Evolutionary conservation across 2,888 invertebrate species (phyloP).

Genomic region (Drosophila recens): DNA sequence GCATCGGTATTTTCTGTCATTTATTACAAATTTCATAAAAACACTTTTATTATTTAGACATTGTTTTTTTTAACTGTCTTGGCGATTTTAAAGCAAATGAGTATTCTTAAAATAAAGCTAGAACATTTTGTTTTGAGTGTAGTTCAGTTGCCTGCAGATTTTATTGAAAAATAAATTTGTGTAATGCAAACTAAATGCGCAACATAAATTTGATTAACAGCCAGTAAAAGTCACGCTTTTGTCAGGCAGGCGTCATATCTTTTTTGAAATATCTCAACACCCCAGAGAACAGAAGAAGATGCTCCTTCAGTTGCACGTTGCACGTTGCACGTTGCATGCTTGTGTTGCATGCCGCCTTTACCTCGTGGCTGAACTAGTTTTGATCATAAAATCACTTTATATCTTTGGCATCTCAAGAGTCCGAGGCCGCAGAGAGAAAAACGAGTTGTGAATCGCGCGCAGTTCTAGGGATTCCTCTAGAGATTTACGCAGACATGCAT

Average conservation of each 20-base stretch:
- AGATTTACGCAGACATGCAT: constrained; percentile 69
- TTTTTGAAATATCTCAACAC: constrained; percentile 80
- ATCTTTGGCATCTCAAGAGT: constrained; percentile 70
- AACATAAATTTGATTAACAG: constrained; percentile 83
- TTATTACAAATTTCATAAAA: no score
- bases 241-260: constrained; percentile 81
- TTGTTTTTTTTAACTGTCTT: no score
- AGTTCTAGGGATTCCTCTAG: constrained; percentile 76
- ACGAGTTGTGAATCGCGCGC: constrained; percentile 42
- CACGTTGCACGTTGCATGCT: constrained; percentile 19
- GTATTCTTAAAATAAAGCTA: neutral
- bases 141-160: constrained; percentile 25
- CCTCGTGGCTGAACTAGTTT: constrained; percentile 70
- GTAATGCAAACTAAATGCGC: constrained; percentile 82
- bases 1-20: no score
- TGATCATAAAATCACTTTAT: constrained; percentile 81
- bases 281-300: constrained; percentile 55
- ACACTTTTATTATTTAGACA: no score
- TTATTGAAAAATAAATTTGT: constrained; percentile 79
- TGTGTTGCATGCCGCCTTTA: constrained; percentile 3
- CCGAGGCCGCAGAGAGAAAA: constrained; percentile 10
- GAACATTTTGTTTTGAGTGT: no score
- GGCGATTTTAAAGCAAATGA: neutral
- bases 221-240: constrained; percentile 83
- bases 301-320: constrained; percentile 15